Conservation (phyloP, 2,888 invertebrate genomes). For the Hydrotaea cyrtoneurina region DNA sequence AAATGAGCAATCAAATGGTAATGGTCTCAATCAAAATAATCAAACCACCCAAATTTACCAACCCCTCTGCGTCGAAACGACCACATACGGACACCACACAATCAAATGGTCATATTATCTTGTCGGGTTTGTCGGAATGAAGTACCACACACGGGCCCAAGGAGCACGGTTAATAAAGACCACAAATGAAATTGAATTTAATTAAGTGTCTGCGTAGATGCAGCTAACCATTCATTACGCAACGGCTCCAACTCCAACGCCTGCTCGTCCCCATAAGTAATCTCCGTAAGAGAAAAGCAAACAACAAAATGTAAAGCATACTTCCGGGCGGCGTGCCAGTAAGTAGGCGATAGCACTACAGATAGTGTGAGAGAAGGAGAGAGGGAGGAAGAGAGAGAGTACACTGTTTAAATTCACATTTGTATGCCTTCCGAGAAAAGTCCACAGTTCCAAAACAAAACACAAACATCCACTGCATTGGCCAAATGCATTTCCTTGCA, state of each 20-base stretch:
- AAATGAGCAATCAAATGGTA: constrained; percentile 62
- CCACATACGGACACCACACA: constrained; percentile 6
- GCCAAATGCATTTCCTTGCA: constrained; percentile 43
- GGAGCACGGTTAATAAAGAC: constrained; percentile 62
- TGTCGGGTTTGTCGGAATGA: neutral
- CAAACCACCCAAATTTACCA: constrained; percentile 41
- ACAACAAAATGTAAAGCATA: constrained; percentile 58
- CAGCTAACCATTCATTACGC: neutral
- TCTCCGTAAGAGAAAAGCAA: constrained; percentile 51
- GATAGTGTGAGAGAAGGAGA: too few species aligned
- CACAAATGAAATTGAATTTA: constrained; percentile 67
- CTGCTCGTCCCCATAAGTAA: too few species aligned
- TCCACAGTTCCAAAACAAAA: constrained; percentile 1
- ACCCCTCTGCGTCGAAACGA: neutral
- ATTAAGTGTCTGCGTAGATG: constrained; percentile 66
- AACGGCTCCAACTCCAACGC: neutral
- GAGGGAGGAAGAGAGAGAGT: too few species aligned
- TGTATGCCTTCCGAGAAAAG: constrained; percentile 18
- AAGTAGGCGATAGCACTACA: constrained; percentile 5
- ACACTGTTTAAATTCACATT: constrained; percentile 22
- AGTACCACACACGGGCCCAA: neutral
- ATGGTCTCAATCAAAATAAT: constrained; percentile 61
- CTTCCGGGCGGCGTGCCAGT: constrained; percentile 32
- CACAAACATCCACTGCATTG: constrained; percentile 36
- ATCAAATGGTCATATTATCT: constrained; percentile 64